Conservation (phyloP, 2,888 invertebrate genomes). For the Meganola albula region DNA sequence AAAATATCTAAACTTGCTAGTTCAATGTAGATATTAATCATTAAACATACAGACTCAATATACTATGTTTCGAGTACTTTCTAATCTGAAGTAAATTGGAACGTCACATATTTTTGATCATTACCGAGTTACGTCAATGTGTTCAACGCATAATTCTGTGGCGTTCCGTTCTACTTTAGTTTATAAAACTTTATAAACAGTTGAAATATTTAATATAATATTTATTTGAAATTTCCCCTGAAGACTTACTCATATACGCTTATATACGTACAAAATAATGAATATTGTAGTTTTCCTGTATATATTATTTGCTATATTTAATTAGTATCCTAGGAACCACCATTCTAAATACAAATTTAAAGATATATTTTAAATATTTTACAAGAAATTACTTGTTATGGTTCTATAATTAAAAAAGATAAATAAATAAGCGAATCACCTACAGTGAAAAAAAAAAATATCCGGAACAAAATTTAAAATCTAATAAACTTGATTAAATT, state of each 20-base stretch:
- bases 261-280: slow-evolving; percentile 54
- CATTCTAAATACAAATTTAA: slow-evolving; percentile 16
- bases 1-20: slow-evolving; percentile 24
- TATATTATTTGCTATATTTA: slow-evolving; percentile 30
- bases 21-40: slow-evolving; percentile 23
- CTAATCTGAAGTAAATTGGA: too few species aligned
- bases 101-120: too few species aligned
- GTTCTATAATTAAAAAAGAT: too few species aligned
- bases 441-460: neutral
- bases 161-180: too few species aligned
- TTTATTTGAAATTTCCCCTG: slow-evolving; percentile 28
- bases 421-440: too few species aligned
- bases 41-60: slow-evolving; percentile 12
- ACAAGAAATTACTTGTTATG: slow-evolving; percentile 11
- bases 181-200: too few species aligned
- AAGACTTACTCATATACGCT: slow-evolving; percentile 51
- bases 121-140: too few species aligned
- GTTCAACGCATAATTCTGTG: too few species aligned
- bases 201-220: too few species aligned
- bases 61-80: too few species aligned
- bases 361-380: slow-evolving; percentile 2
- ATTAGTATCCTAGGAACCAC: slow-evolving; percentile 33
- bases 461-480: neutral
- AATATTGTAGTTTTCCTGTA: slow-evolving; percentile 26
- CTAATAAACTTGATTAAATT: neutral